Conservation (phyloP, 2,113 vertebrate species). For the Theropithecus gelada region DNA sequence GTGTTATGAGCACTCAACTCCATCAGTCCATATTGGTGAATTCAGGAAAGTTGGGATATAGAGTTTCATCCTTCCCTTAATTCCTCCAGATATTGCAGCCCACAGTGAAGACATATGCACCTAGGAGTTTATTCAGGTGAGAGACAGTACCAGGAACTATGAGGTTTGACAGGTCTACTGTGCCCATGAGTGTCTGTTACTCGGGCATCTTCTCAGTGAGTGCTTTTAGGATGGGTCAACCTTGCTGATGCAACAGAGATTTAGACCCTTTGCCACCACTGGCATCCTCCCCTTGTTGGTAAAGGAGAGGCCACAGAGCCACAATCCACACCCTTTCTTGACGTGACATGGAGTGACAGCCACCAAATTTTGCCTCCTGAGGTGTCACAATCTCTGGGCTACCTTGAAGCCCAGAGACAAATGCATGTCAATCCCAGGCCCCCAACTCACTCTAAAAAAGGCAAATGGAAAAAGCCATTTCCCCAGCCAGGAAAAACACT, state of each 20-base stretch:
- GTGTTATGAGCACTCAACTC: not conserved
- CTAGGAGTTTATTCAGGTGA: not conserved
- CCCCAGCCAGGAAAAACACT: not conserved
- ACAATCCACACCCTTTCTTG: not conserved
- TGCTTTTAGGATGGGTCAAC: not conserved
- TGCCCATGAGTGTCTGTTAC: not conserved
- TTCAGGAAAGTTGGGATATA: not conserved
- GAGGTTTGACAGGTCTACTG: not conserved
- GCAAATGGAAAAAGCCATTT: not conserved
- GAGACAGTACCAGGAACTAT: not conserved
- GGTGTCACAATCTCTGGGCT: not conserved
- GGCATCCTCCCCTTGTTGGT: not conserved
- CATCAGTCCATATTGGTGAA: not conserved
- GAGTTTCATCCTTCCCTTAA: not conserved
- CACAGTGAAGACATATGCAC: not conserved
- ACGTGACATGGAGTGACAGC: not conserved
- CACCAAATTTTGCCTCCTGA: not conserved
- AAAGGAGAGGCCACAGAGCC: not conserved
- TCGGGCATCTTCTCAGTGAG: not conserved
- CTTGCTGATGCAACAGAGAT: not conserved
- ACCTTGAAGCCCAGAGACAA: slow-evolving; percentile 22
- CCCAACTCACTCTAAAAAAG: not conserved
- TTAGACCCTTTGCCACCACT: not conserved
- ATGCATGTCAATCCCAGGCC: not conserved
- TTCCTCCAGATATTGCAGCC: not conserved